Base-by-base conservation (phyloP, 2,888 invertebrate species). In the Lapara coniferarum region DNA sequence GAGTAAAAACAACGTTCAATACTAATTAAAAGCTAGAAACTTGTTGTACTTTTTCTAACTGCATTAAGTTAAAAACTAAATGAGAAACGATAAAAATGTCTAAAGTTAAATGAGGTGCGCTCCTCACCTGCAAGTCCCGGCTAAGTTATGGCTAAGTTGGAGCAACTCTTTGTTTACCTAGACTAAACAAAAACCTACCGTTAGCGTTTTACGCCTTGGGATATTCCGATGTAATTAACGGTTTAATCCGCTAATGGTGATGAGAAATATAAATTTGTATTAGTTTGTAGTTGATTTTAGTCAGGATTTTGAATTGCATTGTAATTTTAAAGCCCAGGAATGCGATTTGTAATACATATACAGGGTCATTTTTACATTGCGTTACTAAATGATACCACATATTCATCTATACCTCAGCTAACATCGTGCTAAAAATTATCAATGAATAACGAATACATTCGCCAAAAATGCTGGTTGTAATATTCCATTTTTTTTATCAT, bases 71-170 rank as follows among this genome's bases (percentile, higher is more conserved):
- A 63, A 63, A 49, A 63, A 63, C 63, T 49, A 49, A 63, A 63
- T 63, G 63, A 63, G 69, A 72, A 71, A 74, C 78, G 69, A 77
- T 82, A 81, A 83, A 80, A 80, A 77, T 74, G 78, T 80, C 78
- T 69, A 55, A 82, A 83, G 81, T 84, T 79, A 79, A 83, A 83
- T 81, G 81, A 83, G 75, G 70, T 69, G 74, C 68, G 56, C 67
- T 66, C 75, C 71, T 74, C 83, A 84, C 84, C 84, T 84, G 84
- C 82, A 52, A 71, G 56, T 66, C 59, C 51, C 16, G 49, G 52
- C 68, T 74, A 74, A 75, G 69, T 76, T 73, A 58, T 66, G 71
- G 66, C 70, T 71, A 63, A 74, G 72, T 75, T 75, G 56, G 71
- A 67, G 63, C 69, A 71, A 73, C 59, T 30, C 44, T 70, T 46